Percentiles rank a stretch among this genome's conserved stretches.
phyloP scores from a whole-genome alignment of 2,888 invertebrate species.

The Branchipolynoe longqiensis region DNA sequence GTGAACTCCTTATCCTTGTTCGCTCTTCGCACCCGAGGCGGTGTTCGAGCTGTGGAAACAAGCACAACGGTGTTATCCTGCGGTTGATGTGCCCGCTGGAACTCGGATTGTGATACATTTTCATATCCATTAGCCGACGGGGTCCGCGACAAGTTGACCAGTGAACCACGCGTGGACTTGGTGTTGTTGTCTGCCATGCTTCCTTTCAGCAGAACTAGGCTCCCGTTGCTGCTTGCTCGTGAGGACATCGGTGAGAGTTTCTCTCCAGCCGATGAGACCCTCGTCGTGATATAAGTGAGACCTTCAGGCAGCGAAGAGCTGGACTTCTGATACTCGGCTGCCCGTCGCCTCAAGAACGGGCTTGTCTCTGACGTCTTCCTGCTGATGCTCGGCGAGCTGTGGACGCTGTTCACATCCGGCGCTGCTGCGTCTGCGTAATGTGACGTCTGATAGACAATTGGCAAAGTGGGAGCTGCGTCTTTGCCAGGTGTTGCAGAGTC shows the following conservation, averaged over 20 bases:
- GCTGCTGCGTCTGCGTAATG: neutral
- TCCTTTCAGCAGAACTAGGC: neutral
- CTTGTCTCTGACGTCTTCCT: neutral
- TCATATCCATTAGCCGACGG: conserved; percentile 19
- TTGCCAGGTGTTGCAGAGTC: conserved; percentile 14
- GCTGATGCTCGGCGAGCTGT: neutral
- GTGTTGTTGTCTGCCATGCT: neutral
- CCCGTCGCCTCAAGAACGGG: neutral
- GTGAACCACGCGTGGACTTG: neutral
- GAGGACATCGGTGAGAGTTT: neutral
- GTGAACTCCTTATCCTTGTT: neutral
- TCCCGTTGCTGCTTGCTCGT: neutral
- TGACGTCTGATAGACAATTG: conserved; percentile 4
- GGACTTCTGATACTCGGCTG: neutral
- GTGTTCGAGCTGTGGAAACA: neutral
- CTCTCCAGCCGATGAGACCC: conserved; percentile 5
- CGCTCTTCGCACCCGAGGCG: neutral
- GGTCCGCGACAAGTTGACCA: conserved; percentile 4
- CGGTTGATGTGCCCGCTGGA: neutral
- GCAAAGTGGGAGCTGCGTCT: neutral
- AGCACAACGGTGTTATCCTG: neutral
- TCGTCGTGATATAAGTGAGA: neutral
- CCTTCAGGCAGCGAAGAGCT: neutral
- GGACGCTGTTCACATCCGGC: neutral
- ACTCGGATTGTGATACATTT: conserved; percentile 3